These are phyloP conservation scores for Coendou prehensilis DNA, from an alignment of 2,797 vertebrate genomes.

Conservation along the genomic window DNA sequence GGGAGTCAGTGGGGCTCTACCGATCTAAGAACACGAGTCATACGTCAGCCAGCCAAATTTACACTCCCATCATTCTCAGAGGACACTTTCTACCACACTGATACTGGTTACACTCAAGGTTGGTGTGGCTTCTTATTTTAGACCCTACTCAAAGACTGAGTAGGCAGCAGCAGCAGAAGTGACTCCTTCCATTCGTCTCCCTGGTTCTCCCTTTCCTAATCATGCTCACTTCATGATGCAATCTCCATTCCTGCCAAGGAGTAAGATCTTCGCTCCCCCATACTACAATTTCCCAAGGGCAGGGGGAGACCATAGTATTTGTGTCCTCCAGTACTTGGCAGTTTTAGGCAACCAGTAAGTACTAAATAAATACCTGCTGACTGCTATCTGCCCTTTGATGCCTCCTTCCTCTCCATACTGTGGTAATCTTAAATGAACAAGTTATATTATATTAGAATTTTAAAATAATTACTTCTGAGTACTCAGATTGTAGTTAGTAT, in stretches of 20 bases:
- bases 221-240: neutral
- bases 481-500: neutral
- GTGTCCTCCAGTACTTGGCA: neutral
- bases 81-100: neutral
- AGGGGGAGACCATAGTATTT: fast-evolving
- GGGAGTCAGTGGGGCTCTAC: neutral
- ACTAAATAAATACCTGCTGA: neutral
- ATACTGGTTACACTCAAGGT: neutral
- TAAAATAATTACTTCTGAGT: constrained; percentile 47
- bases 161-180: neutral
- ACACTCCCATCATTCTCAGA: neutral
- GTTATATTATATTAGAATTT: constrained; percentile 10
- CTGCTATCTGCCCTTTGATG: neutral
- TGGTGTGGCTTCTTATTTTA: neutral
- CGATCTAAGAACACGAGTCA: neutral
- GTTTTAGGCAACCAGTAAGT: neutral
- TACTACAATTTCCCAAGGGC: neutral
- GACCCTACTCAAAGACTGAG: neutral
- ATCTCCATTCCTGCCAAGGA: neutral
- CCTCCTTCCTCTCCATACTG: neutral
- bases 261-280: neutral
- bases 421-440: constrained; percentile 36
- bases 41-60: neutral
- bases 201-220: neutral
- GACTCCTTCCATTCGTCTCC: neutral